Percentiles rank a stretch among this genome's conserved stretches.
Evolutionary conservation across 2,888 invertebrate genomes (phyloP).

Genomic region (Lutraria lutraria): DNA sequence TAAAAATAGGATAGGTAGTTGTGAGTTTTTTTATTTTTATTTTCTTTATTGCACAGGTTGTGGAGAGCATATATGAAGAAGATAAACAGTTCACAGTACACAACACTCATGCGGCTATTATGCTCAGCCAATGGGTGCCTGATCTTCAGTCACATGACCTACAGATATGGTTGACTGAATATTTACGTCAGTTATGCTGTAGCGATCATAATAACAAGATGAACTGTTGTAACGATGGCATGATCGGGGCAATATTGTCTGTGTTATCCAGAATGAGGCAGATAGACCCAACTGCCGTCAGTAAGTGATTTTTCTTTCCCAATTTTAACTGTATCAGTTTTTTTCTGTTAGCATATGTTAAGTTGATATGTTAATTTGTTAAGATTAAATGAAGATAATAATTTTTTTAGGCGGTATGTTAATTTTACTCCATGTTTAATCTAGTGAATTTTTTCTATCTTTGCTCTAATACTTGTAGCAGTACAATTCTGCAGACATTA

Average conservation of each 20-base stretch:
- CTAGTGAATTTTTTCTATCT: too few relatives aligned
- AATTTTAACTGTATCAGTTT: too few relatives aligned
- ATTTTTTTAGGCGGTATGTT: too few relatives aligned
- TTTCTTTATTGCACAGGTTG: slow-evolving; percentile 72
- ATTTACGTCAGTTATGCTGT: slow-evolving; percentile 84
- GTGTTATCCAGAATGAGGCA: slow-evolving; percentile 87
- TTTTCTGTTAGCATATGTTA: background rate
- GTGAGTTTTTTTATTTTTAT: too few relatives aligned
- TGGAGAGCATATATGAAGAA: slow-evolving; percentile 76
- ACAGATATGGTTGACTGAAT: slow-evolving; percentile 87
- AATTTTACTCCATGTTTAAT: too few relatives aligned
- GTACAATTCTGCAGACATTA: too few relatives aligned
- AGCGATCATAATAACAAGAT: slow-evolving; percentile 88
- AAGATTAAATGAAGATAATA: too few relatives aligned
- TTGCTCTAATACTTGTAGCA: too few relatives aligned
- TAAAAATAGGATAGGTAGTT: too few relatives aligned
- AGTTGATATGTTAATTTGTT: too few relatives aligned
- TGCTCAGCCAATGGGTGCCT: slow-evolving; percentile 88
- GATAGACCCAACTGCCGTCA: slow-evolving; percentile 87
- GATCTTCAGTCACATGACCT: slow-evolving; percentile 86
- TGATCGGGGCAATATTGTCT: slow-evolving; percentile 88
- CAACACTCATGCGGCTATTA: slow-evolving; percentile 88
- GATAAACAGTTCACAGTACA: slow-evolving; percentile 78
- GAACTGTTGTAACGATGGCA: slow-evolving; percentile 88
- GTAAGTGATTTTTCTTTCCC: slow-evolving; percentile 72